A percentile compares a stretch with the other conserved stretches of the same genome.
phyloP scores from a whole-genome alignment of 2,797 vertebrate species.

The Oryzias dopingdopingensis region DNA sequence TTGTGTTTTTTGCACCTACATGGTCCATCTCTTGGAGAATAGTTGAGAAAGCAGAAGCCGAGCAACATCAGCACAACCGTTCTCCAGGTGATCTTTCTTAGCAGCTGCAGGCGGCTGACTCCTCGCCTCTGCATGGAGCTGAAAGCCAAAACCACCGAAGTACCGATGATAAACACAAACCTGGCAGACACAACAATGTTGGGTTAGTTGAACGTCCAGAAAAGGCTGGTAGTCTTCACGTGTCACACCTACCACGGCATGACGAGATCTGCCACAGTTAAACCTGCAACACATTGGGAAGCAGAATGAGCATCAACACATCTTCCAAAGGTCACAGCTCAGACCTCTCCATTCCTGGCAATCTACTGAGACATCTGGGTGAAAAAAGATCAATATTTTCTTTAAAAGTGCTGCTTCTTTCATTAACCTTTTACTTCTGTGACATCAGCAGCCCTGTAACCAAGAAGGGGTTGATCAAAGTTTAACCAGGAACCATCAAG shows the following conservation, averaged over 20 bases:
- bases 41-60: conserved; percentile 79
- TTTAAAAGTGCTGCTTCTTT: conserved; percentile 40
- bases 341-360: conserved; percentile 12
- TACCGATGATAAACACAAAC: conserved; percentile 81
- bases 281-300: conserved; percentile 67
- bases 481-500: no score
- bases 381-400: conserved; percentile 43
- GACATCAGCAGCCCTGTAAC: conserved; percentile 51
- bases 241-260: conserved; percentile 82
- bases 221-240: neutral
- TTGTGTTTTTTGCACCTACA: conserved; percentile 52
- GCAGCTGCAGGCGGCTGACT: conserved; percentile 60
- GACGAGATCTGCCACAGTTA: conserved; percentile 82
- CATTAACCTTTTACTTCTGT: conserved; percentile 59
- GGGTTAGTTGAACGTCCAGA: neutral
- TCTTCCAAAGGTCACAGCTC: conserved; percentile 10
- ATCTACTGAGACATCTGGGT: conserved; percentile 18
- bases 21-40: conserved; percentile 73
- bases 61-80: conserved; percentile 66
- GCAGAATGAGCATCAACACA: conserved; percentile 11
- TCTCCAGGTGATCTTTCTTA: conserved; percentile 71
- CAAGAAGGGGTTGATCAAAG: conserved; percentile 70
- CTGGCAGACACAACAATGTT: conserved; percentile 36
- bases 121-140: conserved; percentile 71
- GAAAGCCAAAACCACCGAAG: conserved; percentile 76